These are phyloP conservation scores for Entomyzon cyanotis DNA, from an alignment of 2,113 vertebrate genomes.

Conservation along the genomic window DNA sequence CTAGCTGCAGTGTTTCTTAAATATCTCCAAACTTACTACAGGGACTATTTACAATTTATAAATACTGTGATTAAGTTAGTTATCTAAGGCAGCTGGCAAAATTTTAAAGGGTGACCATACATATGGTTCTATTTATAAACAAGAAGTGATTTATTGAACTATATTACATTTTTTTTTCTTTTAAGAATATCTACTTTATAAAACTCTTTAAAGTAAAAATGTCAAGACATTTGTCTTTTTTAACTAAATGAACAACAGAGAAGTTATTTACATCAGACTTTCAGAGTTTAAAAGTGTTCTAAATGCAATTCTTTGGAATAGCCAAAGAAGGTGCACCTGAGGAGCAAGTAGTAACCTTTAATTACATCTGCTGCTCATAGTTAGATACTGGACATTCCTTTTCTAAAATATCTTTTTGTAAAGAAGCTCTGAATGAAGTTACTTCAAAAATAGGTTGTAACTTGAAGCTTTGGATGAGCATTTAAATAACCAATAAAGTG, in stretches of 20 bases:
- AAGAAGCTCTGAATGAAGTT: neutral
- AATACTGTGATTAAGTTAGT: conserved; percentile 38
- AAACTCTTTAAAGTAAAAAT: neutral
- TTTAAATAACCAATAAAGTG: neutral
- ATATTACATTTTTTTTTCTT: neutral
- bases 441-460: neutral
- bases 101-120: conserved; percentile 17
- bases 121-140: conserved; percentile 46
- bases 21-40: conserved; percentile 24
- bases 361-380: neutral
- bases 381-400: neutral
- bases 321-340: neutral
- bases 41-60: conserved; percentile 28
- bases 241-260: neutral
- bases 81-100: conserved; percentile 52
- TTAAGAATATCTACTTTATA: neutral
- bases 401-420: neutral
- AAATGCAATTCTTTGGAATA: neutral
- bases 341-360: neutral
- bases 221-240: neutral
- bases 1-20: conserved; percentile 31
- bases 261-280: neutral
- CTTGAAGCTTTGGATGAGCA: neutral
- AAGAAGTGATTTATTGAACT: neutral
- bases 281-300: neutral